Percentiles rank a stretch among this genome's conserved stretches.
Conservation (phyloP, 2,797 vertebrate genomes). For the Pseudochirops cupreus region DNA sequence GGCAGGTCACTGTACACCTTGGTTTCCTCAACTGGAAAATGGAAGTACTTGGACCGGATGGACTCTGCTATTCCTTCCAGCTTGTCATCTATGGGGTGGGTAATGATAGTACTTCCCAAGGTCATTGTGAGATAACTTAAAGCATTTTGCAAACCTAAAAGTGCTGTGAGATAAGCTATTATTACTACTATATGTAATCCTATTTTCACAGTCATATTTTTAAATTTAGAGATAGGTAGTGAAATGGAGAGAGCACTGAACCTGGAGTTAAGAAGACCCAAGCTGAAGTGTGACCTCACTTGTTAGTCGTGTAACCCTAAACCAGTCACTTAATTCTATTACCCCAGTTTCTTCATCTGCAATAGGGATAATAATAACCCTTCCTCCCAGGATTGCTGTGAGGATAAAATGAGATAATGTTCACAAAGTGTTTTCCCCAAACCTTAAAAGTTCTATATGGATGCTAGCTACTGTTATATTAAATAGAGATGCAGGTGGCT, state of each 20-base stretch:
- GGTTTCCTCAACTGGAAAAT: not conserved
- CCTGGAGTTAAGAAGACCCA: too few relatives aligned
- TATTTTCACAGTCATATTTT: not conserved
- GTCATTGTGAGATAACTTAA: not conserved
- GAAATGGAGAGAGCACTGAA: too few relatives aligned
- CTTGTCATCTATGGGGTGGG: not conserved
- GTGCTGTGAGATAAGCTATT: not conserved
- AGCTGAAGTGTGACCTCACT: too few relatives aligned
- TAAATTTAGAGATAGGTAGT: not conserved
- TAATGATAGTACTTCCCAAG: not conserved
- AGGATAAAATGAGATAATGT: not conserved
- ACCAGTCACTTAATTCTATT: too few relatives aligned
- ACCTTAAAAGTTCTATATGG: not conserved
- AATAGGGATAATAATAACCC: not conserved
- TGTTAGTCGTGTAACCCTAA: too few relatives aligned
- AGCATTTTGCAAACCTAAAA: not conserved
- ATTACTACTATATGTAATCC: not conserved
- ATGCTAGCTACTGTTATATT: too few relatives aligned
- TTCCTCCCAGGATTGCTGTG: not conserved
- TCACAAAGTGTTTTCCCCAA: not conserved
- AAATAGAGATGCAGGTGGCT: too few relatives aligned
- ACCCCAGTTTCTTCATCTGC: too few relatives aligned
- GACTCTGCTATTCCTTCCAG: not conserved
- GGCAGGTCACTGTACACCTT: not conserved
- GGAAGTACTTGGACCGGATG: too few relatives aligned